These are phyloP conservation scores for Lophotriccus pileatus DNA, from an alignment of 2,797 vertebrate genomes.

Conservation along the genomic window DNA sequence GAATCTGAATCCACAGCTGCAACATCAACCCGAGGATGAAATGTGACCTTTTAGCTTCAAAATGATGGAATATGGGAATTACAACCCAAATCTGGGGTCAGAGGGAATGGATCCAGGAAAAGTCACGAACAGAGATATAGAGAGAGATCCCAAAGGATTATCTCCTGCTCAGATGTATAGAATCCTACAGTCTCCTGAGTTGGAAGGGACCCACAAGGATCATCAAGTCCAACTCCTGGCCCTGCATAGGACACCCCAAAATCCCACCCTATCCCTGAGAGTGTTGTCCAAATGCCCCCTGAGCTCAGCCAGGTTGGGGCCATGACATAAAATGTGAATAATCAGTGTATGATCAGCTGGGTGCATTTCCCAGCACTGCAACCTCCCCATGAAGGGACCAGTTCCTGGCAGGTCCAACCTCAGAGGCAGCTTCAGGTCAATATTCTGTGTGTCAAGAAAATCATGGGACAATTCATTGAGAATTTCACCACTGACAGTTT, in stretches of 20 bases:
- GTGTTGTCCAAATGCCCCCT: background rate
- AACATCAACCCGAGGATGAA: background rate
- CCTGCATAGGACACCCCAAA: background rate
- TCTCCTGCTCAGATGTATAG: background rate
- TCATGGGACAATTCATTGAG: background rate
- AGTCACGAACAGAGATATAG: accelerated
- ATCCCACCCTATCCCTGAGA: background rate
- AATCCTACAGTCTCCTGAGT: background rate
- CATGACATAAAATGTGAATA: too few relatives aligned
- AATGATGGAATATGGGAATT: background rate
- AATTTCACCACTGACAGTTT: background rate
- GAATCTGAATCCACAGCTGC: background rate
- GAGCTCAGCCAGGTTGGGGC: background rate
- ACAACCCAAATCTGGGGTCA: background rate
- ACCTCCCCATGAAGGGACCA: accelerated
- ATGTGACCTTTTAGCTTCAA: accelerated
- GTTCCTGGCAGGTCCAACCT: background rate
- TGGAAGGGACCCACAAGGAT: background rate
- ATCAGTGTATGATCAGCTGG: accelerated
- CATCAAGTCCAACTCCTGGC: background rate
- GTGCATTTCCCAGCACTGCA: background rate
- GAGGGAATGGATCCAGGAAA: background rate
- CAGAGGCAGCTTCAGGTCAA: background rate
- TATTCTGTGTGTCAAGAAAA: accelerated
- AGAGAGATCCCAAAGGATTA: background rate